These are phyloP conservation scores for Lithobates sylvaticus DNA, from an alignment of 2,797 vertebrate genomes.

Conservation along the genomic window DNA sequence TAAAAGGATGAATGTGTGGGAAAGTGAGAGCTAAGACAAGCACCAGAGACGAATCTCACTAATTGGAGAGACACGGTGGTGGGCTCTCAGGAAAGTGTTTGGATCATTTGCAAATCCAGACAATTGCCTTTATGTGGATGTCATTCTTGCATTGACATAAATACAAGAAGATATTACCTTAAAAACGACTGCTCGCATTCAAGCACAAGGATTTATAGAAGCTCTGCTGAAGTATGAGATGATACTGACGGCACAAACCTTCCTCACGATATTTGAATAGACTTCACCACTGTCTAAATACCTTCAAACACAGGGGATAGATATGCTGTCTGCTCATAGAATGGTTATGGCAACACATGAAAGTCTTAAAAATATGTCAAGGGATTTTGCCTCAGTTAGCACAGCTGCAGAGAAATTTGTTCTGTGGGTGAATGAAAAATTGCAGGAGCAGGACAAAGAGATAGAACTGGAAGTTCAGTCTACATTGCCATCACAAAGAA, in stretches of 20 bases:
- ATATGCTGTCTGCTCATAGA: background rate
- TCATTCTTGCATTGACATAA: background rate
- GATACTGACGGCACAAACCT: background rate
- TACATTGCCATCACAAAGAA: no score
- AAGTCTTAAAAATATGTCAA: slow-evolving; percentile 29
- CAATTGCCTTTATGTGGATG: background rate
- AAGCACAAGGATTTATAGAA: background rate
- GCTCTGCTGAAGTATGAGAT: background rate
- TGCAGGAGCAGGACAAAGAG: slow-evolving; percentile 41
- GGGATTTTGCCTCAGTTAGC: slow-evolving; percentile 49
- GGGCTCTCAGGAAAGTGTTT: background rate
- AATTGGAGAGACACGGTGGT: background rate
- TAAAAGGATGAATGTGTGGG: background rate
- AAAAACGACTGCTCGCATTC: background rate
- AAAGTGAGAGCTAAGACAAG: background rate
- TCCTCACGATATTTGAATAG: background rate
- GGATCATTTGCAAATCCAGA: background rate
- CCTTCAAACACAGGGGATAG: background rate
- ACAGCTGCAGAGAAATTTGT: slow-evolving; percentile 57
- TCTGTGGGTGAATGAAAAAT: slow-evolving; percentile 54
- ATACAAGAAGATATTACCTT: background rate
- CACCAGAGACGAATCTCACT: background rate
- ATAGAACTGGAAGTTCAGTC: slow-evolving; percentile 38
- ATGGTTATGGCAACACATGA: slow-evolving; percentile 16
- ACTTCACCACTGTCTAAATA: background rate